These are phyloP conservation scores for Fistularia commersonii DNA, from an alignment of 2,797 vertebrate genomes.

Conservation along the genomic window DNA sequence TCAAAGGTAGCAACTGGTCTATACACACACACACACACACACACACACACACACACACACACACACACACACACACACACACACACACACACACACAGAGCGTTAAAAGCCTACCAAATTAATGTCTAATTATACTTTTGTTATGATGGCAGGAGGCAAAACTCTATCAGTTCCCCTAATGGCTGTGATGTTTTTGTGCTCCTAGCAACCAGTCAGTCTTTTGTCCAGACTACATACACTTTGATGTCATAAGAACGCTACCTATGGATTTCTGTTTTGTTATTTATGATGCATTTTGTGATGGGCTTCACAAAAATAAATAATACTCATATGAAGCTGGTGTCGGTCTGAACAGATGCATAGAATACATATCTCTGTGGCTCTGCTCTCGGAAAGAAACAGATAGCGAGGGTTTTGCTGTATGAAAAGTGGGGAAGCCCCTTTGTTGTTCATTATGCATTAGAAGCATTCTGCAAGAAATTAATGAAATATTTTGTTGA, in stretches of 20 bases:
- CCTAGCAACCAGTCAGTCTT: conserved; percentile 82
- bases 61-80: background rate
- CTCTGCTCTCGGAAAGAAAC: conserved; percentile 5
- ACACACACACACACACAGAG: conserved; percentile 27
- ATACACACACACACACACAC: background rate
- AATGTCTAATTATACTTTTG: conserved; percentile 92
- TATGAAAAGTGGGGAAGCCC: background rate
- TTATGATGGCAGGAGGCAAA: conserved; percentile 86
- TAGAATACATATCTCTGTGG: conserved; percentile 51
- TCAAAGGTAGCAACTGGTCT: conserved; percentile 5
- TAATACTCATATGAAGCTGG: conserved; percentile 81
- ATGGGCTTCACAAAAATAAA: conserved; percentile 79
- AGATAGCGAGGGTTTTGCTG: conserved; percentile 5
- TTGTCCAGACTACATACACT: conserved; percentile 67
- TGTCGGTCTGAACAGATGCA: conserved; percentile 68
- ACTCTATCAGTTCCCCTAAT: conserved; percentile 84
- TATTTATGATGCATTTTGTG: conserved; percentile 81
- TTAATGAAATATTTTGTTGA: no score
- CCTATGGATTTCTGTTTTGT: conserved; percentile 83
- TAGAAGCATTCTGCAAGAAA: no score
- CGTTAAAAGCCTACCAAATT: conserved; percentile 85
- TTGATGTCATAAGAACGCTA: conserved; percentile 75
- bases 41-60: background rate
- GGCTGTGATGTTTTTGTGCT: conserved; percentile 82
- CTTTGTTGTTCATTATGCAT: background rate